phyloP scores from a whole-genome alignment of 2,113 vertebrate genomes.

The Tetrax tetrax region DNA sequence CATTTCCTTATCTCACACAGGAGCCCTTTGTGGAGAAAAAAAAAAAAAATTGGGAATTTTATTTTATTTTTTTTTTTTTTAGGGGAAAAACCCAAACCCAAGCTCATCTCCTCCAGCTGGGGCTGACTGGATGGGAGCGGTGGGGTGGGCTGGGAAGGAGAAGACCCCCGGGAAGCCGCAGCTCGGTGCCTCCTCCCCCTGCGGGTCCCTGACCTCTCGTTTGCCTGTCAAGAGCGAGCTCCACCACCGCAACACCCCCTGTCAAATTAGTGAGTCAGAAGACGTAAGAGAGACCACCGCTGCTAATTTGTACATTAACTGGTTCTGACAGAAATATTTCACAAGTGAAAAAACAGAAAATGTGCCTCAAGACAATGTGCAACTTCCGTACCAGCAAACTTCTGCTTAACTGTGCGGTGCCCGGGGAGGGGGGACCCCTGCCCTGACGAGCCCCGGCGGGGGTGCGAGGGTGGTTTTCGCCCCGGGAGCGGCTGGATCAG shows the following conservation, averaged over 20 bases:
- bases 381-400: constrained; percentile 60
- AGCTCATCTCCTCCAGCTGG: neutral
- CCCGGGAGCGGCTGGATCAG: neutral
- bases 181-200: constrained; percentile 22
- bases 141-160: neutral
- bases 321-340: constrained; percentile 89
- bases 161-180: neutral
- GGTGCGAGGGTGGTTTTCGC: no score
- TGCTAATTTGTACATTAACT: constrained; percentile 95
- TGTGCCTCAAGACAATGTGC: constrained; percentile 67
- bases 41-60: no score
- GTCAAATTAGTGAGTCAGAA: constrained; percentile 87
- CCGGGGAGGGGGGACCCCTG: neutral
- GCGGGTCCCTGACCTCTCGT: constrained; percentile 82
- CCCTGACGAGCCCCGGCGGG: neutral
- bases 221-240: constrained; percentile 80
- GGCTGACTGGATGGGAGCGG: rapidly evolving
- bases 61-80: no score
- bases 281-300: constrained; percentile 83
- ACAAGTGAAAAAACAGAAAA: constrained; percentile 80
- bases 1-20: neutral
- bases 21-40: neutral
- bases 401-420: constrained; percentile 65
- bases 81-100: neutral
- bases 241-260: constrained; percentile 80